Base-by-base conservation (phyloP, 2,888 invertebrate species). In the Caenorhabditis sinica region DNA sequence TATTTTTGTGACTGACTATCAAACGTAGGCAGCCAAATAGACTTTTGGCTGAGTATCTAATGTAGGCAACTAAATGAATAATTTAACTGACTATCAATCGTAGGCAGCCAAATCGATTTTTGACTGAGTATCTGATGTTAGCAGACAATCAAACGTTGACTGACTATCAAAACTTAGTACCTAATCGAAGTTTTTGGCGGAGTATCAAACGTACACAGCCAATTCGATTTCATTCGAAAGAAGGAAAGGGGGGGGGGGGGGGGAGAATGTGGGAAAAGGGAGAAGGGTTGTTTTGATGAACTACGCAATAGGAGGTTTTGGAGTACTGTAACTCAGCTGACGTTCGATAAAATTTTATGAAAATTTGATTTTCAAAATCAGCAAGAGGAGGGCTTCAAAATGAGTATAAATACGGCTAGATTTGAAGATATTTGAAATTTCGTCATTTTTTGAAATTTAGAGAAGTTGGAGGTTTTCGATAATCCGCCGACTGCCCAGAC, bases 391-490 rank as follows among this genome's bases (percentile, higher is more conserved):
- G 25, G 74, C 74, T 11, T 77, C 68, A 36, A 83, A 15, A 0
- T 79, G 20, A 25, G 45, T 4, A n/a, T 77, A 73, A 23, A 66
- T 73, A 11, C 73, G 73, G 2, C 28, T 30, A 23, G 77, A 77
- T 2, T 79, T 77, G 30, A 33, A 83, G 9, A 83, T 36, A 43
- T 56, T 77, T 60, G 2, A 17, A 17, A 28, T 40, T 53, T 20
- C 8, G 20, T 49, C n/a, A 49, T 49, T 49, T 49, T 17, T 20
- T 17, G n/a, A 8, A 6, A 20, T 43, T 43, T 11, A 3, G 43
- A 11, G 11, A 43, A 43, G 2, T 15, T 43, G n/a, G 30, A 4
- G 43, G 13, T 20, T n/a, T 43, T 56, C 13, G 33, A 0, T 17
- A 53, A 65, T 9, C n/a, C n/a, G n/a, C n/a, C n/a, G n/a, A n/a